Evolutionary conservation across 1,140 invertebrate genomes (phyloP), one percentile per base, ranked within the genome.

Genomic region (Venturia canescens): DNA sequence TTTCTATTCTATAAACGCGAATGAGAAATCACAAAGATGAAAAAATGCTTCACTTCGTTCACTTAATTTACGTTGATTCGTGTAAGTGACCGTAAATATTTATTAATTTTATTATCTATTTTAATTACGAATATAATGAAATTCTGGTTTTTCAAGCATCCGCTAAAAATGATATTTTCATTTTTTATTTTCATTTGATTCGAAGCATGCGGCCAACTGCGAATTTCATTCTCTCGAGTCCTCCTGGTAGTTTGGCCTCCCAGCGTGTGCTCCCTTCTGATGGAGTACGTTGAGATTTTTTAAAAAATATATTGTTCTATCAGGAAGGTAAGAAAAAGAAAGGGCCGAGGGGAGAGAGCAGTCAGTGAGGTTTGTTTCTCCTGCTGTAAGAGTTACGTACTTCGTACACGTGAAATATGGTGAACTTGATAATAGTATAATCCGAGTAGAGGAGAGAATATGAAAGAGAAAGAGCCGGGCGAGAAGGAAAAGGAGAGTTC

Each of bases 251-350:
- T 83, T 84, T 84, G 44, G 74, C n/a, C 31, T 34, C 83, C 3
- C 83, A 84, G 82, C 82, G 16, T 81, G 83, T 63, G 77, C 66
- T 23, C 77, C 48, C 81, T 84, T 84, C 72, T 83, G 38, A 44
- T 15, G 38, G 76, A 50, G 80, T 84, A 81, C 78, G 50, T 79
- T n/a, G 50, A 71, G 69, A 34, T 50, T 50, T 77, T 66, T 57
- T 81, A 80, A 80, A 26, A 29, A 27, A 23, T 71, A 57, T 34
- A 4, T 66, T 60, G 29, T 67, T 67, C 27, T 13, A 29, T 11
- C 63, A 67, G 27, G 29, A 26, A 67, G 63, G 15, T 3, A 53
- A 53, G 15, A 53, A 53, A 53, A 16, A 53, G 50, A 53, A 21
- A 53, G 15, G 3, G 15, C 3, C 15, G 15, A 15, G 15, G 50